Evolutionary conservation across 2,113 vertebrate genomes (phyloP).

Genomic region (Sorex fumeus): DNA sequence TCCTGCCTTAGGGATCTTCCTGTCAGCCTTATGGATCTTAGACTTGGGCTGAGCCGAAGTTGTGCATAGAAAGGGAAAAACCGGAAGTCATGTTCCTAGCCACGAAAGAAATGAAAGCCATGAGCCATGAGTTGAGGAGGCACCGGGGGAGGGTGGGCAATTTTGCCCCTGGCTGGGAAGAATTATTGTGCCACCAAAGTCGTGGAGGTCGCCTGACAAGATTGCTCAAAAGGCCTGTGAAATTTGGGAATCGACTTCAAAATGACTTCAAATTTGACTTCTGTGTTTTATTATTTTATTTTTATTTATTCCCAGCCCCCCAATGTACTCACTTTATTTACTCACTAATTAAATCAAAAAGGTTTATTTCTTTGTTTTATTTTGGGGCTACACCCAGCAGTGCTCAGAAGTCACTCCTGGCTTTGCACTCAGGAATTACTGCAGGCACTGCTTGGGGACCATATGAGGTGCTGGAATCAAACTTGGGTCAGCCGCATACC

Average conservation of each 20-base stretch:
- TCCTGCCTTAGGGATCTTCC: background rate
- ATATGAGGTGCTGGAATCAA: too few relatives aligned
- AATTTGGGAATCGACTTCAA: background rate
- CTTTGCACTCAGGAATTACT: too few relatives aligned
- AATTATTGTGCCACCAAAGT: background rate
- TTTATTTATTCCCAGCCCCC: too few relatives aligned
- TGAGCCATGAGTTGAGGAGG: background rate
- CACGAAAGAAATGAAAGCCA: background rate
- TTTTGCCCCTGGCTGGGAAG: background rate
- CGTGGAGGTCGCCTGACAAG: background rate
- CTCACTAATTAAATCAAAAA: too few relatives aligned
- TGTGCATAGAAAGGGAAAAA: background rate
- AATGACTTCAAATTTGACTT: too few relatives aligned
- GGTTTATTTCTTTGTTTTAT: too few relatives aligned
- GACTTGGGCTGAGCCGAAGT: background rate
- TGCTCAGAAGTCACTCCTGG: too few relatives aligned
- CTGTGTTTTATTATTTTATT: too few relatives aligned
- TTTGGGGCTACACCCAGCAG: too few relatives aligned
- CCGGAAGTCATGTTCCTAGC: background rate
- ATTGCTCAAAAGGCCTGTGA: background rate
- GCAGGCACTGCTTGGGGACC: too few relatives aligned
- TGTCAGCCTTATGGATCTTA: conserved; percentile 11
- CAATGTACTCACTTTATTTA: too few relatives aligned
- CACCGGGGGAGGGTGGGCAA: background rate
- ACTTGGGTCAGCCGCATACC: too few relatives aligned